Evolutionary conservation across 2,113 vertebrate species (phyloP).

Genomic region (Malurus melanocephalus): DNA sequence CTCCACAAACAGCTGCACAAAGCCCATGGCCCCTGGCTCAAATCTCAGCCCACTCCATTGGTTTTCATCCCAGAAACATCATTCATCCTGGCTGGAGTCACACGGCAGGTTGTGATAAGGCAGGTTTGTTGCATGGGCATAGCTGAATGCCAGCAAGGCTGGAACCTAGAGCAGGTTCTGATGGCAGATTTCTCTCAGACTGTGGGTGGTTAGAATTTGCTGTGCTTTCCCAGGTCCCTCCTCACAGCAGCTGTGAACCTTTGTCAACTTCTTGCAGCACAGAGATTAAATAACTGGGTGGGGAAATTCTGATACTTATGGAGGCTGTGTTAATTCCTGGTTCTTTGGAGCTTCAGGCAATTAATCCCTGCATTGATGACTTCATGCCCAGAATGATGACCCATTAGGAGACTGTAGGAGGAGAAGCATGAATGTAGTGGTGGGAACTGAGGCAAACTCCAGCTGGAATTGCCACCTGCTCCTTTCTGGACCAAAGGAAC

Average conservation of each 20-base stretch:
- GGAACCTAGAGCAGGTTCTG: not conserved
- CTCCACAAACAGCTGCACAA: not conserved
- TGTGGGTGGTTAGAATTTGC: not conserved
- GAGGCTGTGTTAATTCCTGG: not conserved
- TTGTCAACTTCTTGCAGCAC: not conserved
- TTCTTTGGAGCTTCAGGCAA: not conserved
- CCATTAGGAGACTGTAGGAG: not conserved
- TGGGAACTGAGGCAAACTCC: not conserved
- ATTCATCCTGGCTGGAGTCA: not conserved
- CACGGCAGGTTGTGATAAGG: not conserved
- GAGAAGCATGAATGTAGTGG: not conserved
- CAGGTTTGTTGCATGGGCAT: not conserved
- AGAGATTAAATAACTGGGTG: not conserved
- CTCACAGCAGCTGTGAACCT: fast-evolving
- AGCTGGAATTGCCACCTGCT: not conserved
- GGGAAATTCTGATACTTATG: not conserved
- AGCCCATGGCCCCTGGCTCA: not conserved
- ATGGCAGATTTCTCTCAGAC: not conserved
- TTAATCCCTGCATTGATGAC: not conserved
- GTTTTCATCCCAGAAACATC: not conserved
- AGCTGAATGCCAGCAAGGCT: not conserved
- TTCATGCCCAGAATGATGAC: not conserved
- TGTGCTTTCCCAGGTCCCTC: not conserved
- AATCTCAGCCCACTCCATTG: not conserved
- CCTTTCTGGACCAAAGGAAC: not conserved